Conservation (phyloP, 1,140 invertebrate species). For the Aphaenogaster ashmeadi region DNA sequence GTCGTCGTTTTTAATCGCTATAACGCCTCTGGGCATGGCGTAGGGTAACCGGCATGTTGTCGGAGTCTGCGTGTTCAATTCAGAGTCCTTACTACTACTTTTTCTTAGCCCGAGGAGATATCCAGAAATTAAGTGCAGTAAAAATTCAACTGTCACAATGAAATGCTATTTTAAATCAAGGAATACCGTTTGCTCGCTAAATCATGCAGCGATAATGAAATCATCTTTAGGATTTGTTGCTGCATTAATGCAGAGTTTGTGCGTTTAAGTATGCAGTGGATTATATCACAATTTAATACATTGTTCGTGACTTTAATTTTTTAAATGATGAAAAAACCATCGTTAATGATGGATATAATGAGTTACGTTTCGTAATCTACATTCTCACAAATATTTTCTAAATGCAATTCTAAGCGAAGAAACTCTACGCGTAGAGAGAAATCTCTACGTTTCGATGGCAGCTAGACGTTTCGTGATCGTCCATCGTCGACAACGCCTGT, state of each 20-base stretch:
- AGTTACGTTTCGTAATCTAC: neutral
- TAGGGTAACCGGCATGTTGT: neutral
- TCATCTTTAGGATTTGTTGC: neutral
- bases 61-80: conserved; percentile 28
- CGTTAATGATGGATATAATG: neutral
- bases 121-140: conserved; percentile 10
- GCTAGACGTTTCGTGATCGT: neutral
- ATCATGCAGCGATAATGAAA: neutral
- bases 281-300: neutral
- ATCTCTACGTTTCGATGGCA: neutral
- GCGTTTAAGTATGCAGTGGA: neutral
- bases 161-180: conserved; percentile 2
- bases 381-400: neutral
- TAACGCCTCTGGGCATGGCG: conserved; percentile 34
- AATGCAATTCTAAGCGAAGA: neutral
- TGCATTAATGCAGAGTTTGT: neutral
- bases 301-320: neutral
- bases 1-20: conserved; percentile 52
- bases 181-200: conserved; percentile 10
- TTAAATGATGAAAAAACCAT: neutral
- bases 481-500: neutral
- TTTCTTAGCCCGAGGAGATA: conserved; percentile 26
- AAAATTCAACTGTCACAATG: conserved; percentile 39
- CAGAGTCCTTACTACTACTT: conserved; percentile 17
- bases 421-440: neutral